These are phyloP conservation scores for Pocillopora meandrina DNA, from an alignment of 92 coral and sea anemone genomes.

Conservation along the genomic window DNA sequence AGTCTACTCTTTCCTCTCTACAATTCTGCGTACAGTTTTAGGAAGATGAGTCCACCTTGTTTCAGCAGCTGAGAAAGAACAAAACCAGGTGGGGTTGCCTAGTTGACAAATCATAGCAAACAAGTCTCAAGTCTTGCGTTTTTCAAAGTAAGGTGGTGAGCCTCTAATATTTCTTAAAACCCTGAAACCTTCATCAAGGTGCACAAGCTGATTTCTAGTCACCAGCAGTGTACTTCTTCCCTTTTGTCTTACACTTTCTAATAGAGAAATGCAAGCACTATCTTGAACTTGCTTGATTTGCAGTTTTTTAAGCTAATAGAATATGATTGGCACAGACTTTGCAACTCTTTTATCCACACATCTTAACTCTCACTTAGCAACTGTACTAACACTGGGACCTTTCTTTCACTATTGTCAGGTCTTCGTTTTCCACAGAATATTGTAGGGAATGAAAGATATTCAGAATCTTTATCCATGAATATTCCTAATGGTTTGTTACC, in stretches of 20 bases:
- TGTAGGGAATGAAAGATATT: slow-evolving; percentile 59
- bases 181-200: slow-evolving; percentile 67
- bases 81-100: slow-evolving; percentile 49
- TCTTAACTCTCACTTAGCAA: slow-evolving; percentile 56
- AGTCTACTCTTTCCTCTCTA: slow-evolving; percentile 55
- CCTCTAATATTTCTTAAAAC: slow-evolving; percentile 56
- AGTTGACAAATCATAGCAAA: slow-evolving; percentile 52
- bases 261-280: slow-evolving; percentile 48
- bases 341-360: slow-evolving; percentile 63
- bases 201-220: slow-evolving; percentile 52
- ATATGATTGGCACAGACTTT: slow-evolving; percentile 55
- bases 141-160: slow-evolving; percentile 63
- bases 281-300: slow-evolving; percentile 58
- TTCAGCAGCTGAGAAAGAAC: slow-evolving; percentile 67
- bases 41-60: slow-evolving; percentile 72
- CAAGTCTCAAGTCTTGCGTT: slow-evolving; percentile 29
- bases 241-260: slow-evolving; percentile 58
- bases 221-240: slow-evolving; percentile 62
- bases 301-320: slow-evolving; percentile 52
- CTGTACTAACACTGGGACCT: slow-evolving; percentile 44
- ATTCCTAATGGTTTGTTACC: slow-evolving; percentile 55
- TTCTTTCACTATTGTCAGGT: slow-evolving; percentile 35
- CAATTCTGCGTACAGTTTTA: slow-evolving; percentile 60
- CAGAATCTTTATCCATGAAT: slow-evolving; percentile 64
- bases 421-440: slow-evolving; percentile 65